Evolutionary conservation across 1,140 invertebrate genomes (phyloP), one percentile per base, ranked within the genome.

Genomic region (Heliothis virescens): DNA sequence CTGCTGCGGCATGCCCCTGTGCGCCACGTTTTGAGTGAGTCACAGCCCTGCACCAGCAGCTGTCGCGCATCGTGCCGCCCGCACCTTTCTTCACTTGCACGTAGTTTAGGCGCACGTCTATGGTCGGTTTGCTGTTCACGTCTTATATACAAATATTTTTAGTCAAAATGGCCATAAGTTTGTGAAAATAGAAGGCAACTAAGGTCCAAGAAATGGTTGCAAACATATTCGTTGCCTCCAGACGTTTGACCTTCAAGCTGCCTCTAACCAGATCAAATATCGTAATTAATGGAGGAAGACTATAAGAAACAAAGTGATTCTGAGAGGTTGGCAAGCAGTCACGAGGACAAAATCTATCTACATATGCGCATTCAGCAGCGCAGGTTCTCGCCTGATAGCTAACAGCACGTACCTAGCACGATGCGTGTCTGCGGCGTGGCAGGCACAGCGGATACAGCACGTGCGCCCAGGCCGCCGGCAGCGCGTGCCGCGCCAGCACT

Each of bases 61-160:
- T 97, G 82, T 99, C 98, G 41, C 95, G 95, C 86, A 96, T 96
- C 10, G 87, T 94, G 0, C 98, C 98, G 47, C 98, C 98, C 1
- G 96, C 34, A 99, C 97, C 92, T n/a, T 99, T 99, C 95, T 99
- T 99, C 81, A 99, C 97, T 89, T 99, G 98, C 15, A 99, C 97
- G 95, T 98, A 99, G 91, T 98, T 97, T n/a, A n/a, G n/a, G 26
- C 98, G 95, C 18, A 99, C 97, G 88, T 99, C 98, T 95, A 99
- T 97, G n/a, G 85, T 98, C 97, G 84, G n/a, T n/a, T 97, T 89
- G 62, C 88, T 87, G 84, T 88, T 82, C 75, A 90, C 83, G 65
- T 93, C 90, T 93, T 1, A 78, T 13, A 1, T n/a, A n/a, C n/a
- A n/a, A n/a, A 26, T 26, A 26, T 26, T 26, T 26, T 26, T 1